Evolutionary conservation across 1,140 invertebrate genomes (phyloP), one percentile per base, ranked within the genome.

Genomic region (Cotesia typhae): DNA sequence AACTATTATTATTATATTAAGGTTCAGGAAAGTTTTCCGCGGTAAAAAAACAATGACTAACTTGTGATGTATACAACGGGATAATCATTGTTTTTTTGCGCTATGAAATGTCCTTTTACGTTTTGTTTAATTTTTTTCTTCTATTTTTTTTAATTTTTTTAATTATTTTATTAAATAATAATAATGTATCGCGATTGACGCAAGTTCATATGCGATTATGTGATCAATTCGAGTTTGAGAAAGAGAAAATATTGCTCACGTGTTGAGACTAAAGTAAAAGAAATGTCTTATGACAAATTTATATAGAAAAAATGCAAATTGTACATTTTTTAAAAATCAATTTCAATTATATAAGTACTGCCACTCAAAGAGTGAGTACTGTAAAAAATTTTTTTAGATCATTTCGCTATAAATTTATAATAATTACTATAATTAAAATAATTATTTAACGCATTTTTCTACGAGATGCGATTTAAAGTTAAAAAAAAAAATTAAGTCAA

Each of bases 1-100:
- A 87, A 85, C 85, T 87, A 87, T 87, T 73, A 75, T 85, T 85
- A 86, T 87, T 47, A 47, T 47, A 47, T 47, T 87, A 87, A 86
- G 85, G 80, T 81, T 85, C 82, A 83, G 83, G 77, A 80, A 80
- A 81, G 80, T 47, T 70, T 64, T 77, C 67, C 75, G 71, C 73
- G 72, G 71, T 65, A 74, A 75, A 73, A 65, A 52, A 73, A 69
- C 70, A 41, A 60, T 70, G 64, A 14, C 36, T 60, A n/a, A 65
- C 41, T 47, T 47, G 41, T 47, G 53, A 35, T 12, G 73, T 53
- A 71, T 74, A 17, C 51, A 37, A 41, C 17, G 60, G n/a, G 64
- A 35, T 66, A 52, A 14, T 55, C 67, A 60, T 38, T 37, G 36
- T 69, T 69, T 47, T 47, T 69, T 60, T 52, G 51, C 55, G 10